Percentiles rank a stretch among this genome's conserved stretches.
phyloP scores from a whole-genome alignment of 2,113 vertebrate species.

The Chaetura pelagica region DNA sequence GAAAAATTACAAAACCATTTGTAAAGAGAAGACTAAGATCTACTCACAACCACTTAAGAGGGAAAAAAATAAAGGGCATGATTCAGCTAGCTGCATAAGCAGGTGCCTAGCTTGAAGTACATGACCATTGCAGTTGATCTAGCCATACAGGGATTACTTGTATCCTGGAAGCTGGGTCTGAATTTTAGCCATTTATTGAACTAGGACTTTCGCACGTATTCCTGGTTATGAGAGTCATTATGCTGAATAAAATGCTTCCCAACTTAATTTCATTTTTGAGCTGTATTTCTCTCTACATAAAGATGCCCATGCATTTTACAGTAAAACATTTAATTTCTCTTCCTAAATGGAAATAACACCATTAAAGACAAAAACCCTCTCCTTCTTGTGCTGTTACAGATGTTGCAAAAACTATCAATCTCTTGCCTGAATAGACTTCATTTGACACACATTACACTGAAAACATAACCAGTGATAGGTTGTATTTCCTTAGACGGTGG shows the following conservation, averaged over 20 bases:
- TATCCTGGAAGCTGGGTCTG: neutral
- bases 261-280: neutral
- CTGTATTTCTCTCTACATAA: neutral
- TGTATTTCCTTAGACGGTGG: slow-evolving; percentile 15
- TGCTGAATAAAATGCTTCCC: neutral
- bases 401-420: neutral
- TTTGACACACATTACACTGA: neutral
- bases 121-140: neutral
- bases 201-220: neutral
- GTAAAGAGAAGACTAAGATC: neutral
- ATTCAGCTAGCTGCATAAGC: neutral
- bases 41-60: neutral
- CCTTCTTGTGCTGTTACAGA: neutral
- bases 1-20: neutral
- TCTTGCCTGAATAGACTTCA: neutral
- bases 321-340: neutral
- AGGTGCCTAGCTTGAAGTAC: neutral
- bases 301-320: neutral
- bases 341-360: neutral
- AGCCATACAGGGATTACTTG: neutral
- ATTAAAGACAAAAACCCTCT: neutral
- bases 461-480: neutral
- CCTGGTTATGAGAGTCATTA: neutral
- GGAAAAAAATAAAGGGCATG: neutral
- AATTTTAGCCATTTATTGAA: neutral